Percentiles rank a stretch among this genome's conserved stretches.
Evolutionary conservation across 2,113 vertebrate genomes (phyloP).

Genomic region (Pelecanoides urinatrix): DNA sequence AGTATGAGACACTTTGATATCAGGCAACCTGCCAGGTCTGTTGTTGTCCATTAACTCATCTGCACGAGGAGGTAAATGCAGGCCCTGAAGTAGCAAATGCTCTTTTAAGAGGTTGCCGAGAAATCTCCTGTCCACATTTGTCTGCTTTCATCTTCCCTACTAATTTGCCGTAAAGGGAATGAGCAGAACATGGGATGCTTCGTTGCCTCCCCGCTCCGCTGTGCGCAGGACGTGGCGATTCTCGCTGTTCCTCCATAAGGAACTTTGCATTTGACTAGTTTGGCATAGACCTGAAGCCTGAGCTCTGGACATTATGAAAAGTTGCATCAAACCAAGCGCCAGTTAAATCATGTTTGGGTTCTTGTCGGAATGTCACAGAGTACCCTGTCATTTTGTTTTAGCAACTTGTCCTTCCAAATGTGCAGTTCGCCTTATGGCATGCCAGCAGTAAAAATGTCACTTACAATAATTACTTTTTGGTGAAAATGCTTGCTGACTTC

Average conservation of each 20-base stretch:
- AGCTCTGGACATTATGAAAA: slow-evolving; percentile 43
- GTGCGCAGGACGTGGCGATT: rapidly evolving
- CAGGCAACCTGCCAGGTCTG: slow-evolving; percentile 17
- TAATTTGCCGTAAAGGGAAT: neutral
- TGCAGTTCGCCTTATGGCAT: slow-evolving; percentile 79
- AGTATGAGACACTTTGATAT: neutral
- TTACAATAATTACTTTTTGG: slow-evolving; percentile 87
- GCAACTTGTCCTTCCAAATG: slow-evolving; percentile 81
- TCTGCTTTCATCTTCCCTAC: neutral
- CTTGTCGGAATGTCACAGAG: slow-evolving; percentile 82
- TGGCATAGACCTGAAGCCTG: slow-evolving; percentile 21
- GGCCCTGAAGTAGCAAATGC: slow-evolving; percentile 22
- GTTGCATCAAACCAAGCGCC: slow-evolving; percentile 62
- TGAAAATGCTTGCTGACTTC: slow-evolving; percentile 89
- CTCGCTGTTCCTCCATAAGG: neutral
- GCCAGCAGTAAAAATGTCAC: slow-evolving; percentile 93
- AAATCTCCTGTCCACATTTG: neutral
- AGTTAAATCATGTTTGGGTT: slow-evolving; percentile 78
- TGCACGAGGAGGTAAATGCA: neutral
- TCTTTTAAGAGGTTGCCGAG: slow-evolving; percentile 10
- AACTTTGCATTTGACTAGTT: neutral
- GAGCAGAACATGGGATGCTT: neutral
- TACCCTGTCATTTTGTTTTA: slow-evolving; percentile 86
- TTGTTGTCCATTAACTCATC: slow-evolving; percentile 36
- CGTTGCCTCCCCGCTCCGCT: neutral